Percentiles rank a stretch among this genome's conserved stretches.
Evolutionary conservation across 2,797 vertebrate genomes (phyloP).

Genomic region (Tiaroga cobitis): DNA sequence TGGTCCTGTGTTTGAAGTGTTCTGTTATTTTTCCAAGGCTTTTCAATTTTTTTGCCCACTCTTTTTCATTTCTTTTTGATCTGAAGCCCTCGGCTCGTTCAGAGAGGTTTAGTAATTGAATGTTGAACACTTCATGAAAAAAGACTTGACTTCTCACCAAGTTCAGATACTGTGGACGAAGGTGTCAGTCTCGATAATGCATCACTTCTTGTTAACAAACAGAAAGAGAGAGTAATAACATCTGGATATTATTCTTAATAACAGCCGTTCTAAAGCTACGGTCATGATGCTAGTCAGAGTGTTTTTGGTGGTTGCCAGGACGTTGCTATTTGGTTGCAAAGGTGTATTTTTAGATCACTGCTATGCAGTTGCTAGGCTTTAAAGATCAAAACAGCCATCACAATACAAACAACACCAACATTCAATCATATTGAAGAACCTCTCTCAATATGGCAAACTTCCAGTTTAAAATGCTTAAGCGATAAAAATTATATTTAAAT

Average conservation of each 20-base stretch:
- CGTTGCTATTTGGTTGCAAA: not conserved
- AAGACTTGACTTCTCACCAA: conserved; percentile 37
- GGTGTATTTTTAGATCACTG: not conserved
- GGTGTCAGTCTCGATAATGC: not conserved
- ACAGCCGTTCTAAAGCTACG: not conserved
- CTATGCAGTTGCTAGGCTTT: not conserved
- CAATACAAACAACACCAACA: not conserved
- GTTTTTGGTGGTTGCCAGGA: not conserved
- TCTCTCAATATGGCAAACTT: not conserved
- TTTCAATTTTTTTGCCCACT: conserved; percentile 9
- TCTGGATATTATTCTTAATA: not conserved
- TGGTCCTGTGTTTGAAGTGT: conserved; percentile 50
- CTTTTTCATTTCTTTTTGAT: conserved; percentile 44
- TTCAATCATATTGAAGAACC: not conserved
- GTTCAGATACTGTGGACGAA: not conserved
- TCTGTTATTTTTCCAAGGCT: conserved; percentile 25
- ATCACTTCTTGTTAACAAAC: not conserved
- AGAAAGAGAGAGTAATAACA: not conserved
- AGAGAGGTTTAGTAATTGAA: conserved; percentile 49
- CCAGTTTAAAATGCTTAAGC: not conserved
- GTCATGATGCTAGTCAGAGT: not conserved
- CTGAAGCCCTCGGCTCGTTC: conserved; percentile 17
- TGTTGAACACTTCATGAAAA: conserved; percentile 39
- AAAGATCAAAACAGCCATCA: not conserved
- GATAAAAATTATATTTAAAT: not conserved